Evolutionary conservation across 2,888 invertebrate species (phyloP), one percentile per base, ranked within the genome.

Genomic region (Acrocyrtus sp.): DNA sequence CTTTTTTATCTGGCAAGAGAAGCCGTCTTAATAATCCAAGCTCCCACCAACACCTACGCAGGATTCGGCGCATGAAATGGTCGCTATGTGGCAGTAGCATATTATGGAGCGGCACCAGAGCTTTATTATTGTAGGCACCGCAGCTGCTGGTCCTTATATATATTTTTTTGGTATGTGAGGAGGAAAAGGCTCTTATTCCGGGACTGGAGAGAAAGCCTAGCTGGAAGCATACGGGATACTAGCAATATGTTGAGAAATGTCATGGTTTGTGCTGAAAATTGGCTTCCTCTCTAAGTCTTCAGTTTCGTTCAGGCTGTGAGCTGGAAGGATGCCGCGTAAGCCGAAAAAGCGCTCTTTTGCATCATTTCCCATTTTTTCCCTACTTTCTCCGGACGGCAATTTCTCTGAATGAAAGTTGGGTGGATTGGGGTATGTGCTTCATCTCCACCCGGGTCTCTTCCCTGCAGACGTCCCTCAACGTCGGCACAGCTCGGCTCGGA

Each of bases 371-470:
- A 6, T 24, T 15, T n/a, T 53, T n/a, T 26, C 39, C 10, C 10
- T 56, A 22, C 60, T 70, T 70, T 67, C 63, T 62, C 72, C 54
- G 34, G 34, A 34, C 34, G 34, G 24, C 56, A 53, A 60, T 72
- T 75, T 75, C 72, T 75, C 75, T 75, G 63, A 75, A 75, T 75
- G 75, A 75, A 75, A 63, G 56, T 47, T 26, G 8, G 22, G 70
- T 61, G 58, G n/a, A 57, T 27, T 15, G 10, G 70, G 70, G 63
- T 17, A 53, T n/a, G 34, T 17, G 47, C 41, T 41, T 39, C 56
- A 48, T 66, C 66, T 43, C 73, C 63, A 58, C 39, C 51, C 53
- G 61, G 60, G 29, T 72, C 12, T 34, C 34, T 34, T n/a, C 10
- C 47, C 56, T 41, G 61, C 43, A 60, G 26, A 50, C 47, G 39